Evolutionary conservation across 2,888 invertebrate genomes (phyloP).

Genomic region (Callimorpha dominula): DNA sequence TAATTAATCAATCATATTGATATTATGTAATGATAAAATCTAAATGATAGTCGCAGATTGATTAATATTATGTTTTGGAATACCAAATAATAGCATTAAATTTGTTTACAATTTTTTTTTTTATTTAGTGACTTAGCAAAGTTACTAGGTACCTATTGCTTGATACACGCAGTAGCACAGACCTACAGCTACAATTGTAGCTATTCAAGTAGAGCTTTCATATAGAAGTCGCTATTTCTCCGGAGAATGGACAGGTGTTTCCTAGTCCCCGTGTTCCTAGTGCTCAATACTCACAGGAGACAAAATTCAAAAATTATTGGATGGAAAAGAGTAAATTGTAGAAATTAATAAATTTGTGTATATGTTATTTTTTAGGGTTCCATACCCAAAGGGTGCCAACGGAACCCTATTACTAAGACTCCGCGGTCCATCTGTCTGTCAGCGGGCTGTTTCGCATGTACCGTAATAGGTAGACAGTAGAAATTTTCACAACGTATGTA

Average conservation of each 20-base stretch:
- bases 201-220: not conserved
- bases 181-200: not conserved
- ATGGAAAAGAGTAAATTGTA: too few species aligned
- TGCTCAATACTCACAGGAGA: too few species aligned
- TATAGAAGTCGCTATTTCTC: not conserved
- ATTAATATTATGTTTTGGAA: not conserved
- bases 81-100: not conserved
- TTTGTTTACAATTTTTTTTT: not conserved
- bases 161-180: not conserved
- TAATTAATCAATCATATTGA: conserved; percentile 14
- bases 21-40: conserved; percentile 4
- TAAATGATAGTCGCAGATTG: not conserved
- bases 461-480: too few species aligned
- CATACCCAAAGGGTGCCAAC: too few species aligned
- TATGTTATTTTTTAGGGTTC: too few species aligned
- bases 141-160: not conserved
- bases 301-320: too few species aligned
- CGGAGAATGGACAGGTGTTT: not conserved
- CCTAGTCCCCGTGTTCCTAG: too few species aligned
- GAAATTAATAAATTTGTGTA: too few species aligned
- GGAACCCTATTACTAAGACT: too few species aligned
- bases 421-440: too few species aligned
- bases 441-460: too few species aligned
- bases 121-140: not conserved
- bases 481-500: too few species aligned